Percentiles rank a stretch among this genome's conserved stretches.
These are phyloP conservation scores for Trachemys scripta DNA, from an alignment of 2,113 vertebrate species.

Conservation along the genomic window DNA sequence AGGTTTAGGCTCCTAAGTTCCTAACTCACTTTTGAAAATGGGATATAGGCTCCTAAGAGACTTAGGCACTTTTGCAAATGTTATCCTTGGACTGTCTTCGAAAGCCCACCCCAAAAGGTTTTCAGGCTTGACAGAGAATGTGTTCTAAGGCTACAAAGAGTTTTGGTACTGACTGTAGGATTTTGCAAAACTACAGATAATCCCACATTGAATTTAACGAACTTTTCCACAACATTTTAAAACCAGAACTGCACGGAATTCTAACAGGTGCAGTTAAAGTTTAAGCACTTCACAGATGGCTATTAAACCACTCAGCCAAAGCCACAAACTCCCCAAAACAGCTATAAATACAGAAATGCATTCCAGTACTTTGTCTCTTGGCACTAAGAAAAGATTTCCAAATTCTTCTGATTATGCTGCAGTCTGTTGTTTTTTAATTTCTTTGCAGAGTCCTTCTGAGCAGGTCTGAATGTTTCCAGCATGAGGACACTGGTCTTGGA, in stretches of 20 bases:
- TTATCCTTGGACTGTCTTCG: background rate
- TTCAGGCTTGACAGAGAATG: background rate
- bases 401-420: background rate
- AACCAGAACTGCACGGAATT: background rate
- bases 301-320: background rate
- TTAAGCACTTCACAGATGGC: conserved; percentile 33
- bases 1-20: background rate
- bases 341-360: background rate
- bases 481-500: conserved; percentile 45
- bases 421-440: background rate
- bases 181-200: background rate
- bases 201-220: accelerated
- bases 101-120: background rate
- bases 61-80: background rate
- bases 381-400: conserved; percentile 1
- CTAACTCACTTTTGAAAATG: background rate
- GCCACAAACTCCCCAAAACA: background rate
- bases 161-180: background rate
- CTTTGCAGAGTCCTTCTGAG: background rate
- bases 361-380: background rate
- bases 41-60: background rate
- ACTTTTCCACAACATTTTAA: background rate
- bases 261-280: background rate
- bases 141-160: background rate
- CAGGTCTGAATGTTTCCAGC: conserved; percentile 29